Base-by-base conservation (phyloP, 2,113 vertebrate genomes). In the Hyperopisus bebe region DNA sequence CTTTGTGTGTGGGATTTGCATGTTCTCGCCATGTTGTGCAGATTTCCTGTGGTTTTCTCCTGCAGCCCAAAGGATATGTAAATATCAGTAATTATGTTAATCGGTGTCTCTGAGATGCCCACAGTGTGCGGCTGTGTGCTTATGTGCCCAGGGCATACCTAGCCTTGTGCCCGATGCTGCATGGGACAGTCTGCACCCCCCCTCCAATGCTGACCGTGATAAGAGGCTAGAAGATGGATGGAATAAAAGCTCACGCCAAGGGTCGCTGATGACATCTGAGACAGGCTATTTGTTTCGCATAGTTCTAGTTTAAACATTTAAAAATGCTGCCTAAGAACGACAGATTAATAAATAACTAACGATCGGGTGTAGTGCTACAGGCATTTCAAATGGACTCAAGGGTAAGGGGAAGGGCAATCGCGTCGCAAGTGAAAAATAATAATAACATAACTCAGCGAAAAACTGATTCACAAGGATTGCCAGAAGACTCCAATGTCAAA, bases 391-490 rank as follows among this genome's bases (percentile, higher is more conserved):
- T 47, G 62, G 21, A 48, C 83, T 86, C 83, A 50, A 86, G 83
- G 83, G 44, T 27, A 85, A 48, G 42, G 11, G 47, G 47, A 55
- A 87, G 47, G 86, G 15, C 51, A 58, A 35, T 17, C 11, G 48
- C 13, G 27, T 87, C 50, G 1, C 86, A 35, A 55, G 86, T 87
- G 50, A 39, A 42, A 55, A 53, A 51, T 42, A 80, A 80, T 19
- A 87, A 87, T 87, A 55, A 55, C 86, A 88, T 47, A 42, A 74
- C 51, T 89, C 87, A 86, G 51, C 44, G 83, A 89, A 10, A 89
- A 27, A 90, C 89, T 82, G 44, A 62, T 39, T 88, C 62, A 47
- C 89, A 46, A 27, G 24, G 53, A 51, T 55, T 89, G 44, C 42
- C 84, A 51, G 74, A 90, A 80, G 82, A 90, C 74, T 62, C 47